phyloP scores from a whole-genome alignment of 2,113 vertebrate genomes.

The Rhagologus leucostigma region DNA sequence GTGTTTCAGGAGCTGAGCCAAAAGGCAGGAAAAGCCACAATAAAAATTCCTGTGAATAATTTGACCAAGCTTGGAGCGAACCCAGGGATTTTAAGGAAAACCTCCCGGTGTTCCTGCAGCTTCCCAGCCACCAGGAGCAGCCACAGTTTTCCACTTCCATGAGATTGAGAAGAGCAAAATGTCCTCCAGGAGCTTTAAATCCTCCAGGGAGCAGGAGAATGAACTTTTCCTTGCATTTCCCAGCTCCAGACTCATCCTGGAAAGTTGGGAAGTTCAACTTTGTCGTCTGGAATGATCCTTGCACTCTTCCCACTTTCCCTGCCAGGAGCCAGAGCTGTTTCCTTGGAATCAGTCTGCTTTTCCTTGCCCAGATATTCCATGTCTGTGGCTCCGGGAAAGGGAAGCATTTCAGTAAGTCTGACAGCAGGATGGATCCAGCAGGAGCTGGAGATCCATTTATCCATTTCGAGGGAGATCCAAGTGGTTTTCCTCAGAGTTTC shows the following conservation, averaged over 20 bases:
- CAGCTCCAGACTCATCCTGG: background rate
- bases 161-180: background rate
- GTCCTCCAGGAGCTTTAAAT: background rate
- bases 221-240: background rate
- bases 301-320: background rate
- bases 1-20: background rate
- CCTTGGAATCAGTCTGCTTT: background rate
- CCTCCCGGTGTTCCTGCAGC: background rate
- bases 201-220: accelerated
- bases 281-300: accelerated
- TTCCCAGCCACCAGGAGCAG: background rate
- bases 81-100: background rate
- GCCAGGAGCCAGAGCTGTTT: background rate
- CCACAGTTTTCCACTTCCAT: background rate
- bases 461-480: background rate
- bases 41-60: accelerated
- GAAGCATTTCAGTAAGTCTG: accelerated
- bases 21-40: background rate
- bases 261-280: background rate
- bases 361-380: background rate
- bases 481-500: background rate
- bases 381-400: accelerated
- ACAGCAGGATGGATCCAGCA: background rate
- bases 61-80: accelerated
- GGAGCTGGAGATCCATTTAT: background rate